Percentiles rank a stretch among this genome's conserved stretches.
Conservation (phyloP, 2,888 invertebrate genomes). For the Cryptocephalus primarius region DNA sequence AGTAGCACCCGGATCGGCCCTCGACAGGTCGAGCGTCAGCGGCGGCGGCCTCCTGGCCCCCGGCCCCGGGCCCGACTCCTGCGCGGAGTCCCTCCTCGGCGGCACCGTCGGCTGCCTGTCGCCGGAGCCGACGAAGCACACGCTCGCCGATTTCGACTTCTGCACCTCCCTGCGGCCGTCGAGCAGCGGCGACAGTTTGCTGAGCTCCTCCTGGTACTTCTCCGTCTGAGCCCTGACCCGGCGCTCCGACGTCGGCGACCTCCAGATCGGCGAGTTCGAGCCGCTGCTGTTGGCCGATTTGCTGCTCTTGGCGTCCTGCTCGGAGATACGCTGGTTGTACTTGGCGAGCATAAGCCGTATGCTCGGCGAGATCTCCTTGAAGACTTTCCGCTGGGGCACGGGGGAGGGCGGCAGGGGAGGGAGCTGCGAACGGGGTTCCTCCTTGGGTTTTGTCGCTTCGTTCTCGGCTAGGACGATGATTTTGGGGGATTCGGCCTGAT, state of each 20-base stretch:
- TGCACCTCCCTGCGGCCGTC: slow-evolving; percentile 35
- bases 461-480: slow-evolving; percentile 3
- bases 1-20: slow-evolving; percentile 1
- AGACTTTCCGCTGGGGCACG: slow-evolving; percentile 40
- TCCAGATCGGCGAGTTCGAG: slow-evolving; percentile 52
- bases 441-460: slow-evolving; percentile 1
- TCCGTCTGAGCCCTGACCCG: slow-evolving; percentile 43
- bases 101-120: slow-evolving; percentile 32
- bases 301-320: slow-evolving; percentile 39
- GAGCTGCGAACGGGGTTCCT: slow-evolving; percentile 4
- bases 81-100: slow-evolving; percentile 24
- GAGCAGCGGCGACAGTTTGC: slow-evolving; percentile 29
- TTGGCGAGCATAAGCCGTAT: slow-evolving; percentile 60
- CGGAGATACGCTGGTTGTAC: slow-evolving; percentile 53
- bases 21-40: slow-evolving; percentile 9
- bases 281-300: slow-evolving; percentile 45
- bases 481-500: not conserved
- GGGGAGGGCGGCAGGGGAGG: slow-evolving; percentile 50
- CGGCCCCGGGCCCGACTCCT: slow-evolving; percentile 1
- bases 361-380: slow-evolving; percentile 57
- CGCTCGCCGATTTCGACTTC: slow-evolving; percentile 60
- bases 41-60: not conserved
- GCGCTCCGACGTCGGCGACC: slow-evolving; percentile 50
- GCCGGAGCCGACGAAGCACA: slow-evolving; percentile 23
- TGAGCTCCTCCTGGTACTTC: slow-evolving; percentile 38